Conservation (phyloP, 2,113 vertebrate species). For the Myiopsitta monachus region DNA sequence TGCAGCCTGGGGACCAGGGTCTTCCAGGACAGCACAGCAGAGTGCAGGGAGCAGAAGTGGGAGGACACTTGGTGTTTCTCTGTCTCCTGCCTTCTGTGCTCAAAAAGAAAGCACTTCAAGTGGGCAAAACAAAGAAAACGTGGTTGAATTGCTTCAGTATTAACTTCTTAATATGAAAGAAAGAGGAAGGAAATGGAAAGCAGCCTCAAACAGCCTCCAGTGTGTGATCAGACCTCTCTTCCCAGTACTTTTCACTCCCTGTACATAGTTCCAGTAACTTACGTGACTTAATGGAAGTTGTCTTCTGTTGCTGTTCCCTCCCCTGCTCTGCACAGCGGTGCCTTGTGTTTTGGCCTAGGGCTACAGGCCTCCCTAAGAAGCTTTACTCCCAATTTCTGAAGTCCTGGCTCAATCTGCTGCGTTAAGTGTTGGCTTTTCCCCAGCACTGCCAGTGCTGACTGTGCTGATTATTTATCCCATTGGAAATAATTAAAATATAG, state of each 20-base stretch:
- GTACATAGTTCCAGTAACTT: not conserved
- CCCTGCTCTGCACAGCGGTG: not conserved
- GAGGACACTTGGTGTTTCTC: not conserved
- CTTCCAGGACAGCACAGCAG: not conserved
- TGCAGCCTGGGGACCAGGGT: not conserved
- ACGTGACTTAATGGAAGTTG: not conserved
- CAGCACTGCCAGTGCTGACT: not conserved
- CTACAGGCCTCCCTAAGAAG: not conserved
- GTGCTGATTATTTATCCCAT: conserved; percentile 5
- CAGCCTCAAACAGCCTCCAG: not conserved
- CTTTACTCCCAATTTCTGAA: not conserved
- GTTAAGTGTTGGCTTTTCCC: not conserved
- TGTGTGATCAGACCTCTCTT: not conserved
- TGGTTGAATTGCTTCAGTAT: not conserved
- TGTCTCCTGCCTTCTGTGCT: not conserved
- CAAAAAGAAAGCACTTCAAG: not conserved
- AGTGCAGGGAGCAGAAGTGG: not conserved
- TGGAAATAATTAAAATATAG: conserved; percentile 23
- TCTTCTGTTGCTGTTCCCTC: not conserved
- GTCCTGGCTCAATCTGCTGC: not conserved
- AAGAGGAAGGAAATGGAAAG: not conserved
- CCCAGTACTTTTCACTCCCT: not conserved
- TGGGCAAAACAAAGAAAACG: not conserved
- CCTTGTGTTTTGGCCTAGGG: conserved; percentile 11
- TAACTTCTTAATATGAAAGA: not conserved